These are phyloP conservation scores for Campylomormyrus tamandua DNA, from an alignment of 2,113 vertebrate species.

Conservation along the genomic window DNA sequence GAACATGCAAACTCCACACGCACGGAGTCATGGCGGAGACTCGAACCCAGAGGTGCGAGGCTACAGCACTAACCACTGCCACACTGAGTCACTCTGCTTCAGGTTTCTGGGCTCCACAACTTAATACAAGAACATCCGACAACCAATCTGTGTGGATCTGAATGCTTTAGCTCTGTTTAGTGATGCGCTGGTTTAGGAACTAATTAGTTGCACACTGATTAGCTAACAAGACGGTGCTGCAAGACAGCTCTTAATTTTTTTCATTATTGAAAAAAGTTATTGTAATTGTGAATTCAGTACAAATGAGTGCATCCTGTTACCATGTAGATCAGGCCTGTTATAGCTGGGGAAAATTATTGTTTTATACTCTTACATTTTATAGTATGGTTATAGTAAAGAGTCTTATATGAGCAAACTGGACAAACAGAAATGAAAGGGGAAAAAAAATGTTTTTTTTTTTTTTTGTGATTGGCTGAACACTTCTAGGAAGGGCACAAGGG, in stretches of 20 bases:
- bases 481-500: background rate
- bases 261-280: background rate
- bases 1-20: background rate
- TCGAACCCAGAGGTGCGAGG: background rate
- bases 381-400: background rate
- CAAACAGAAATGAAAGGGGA: background rate
- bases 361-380: background rate
- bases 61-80: background rate
- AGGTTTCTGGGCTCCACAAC: background rate
- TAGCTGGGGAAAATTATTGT: background rate
- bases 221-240: background rate
- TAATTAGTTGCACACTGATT: background rate
- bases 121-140: background rate
- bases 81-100: background rate
- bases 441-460: background rate
- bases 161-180: background rate
- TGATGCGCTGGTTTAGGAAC: background rate
- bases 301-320: background rate
- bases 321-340: background rate
- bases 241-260: background rate
- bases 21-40: background rate
- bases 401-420: background rate
- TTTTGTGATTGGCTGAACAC: background rate
- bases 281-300: background rate
- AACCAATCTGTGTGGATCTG: background rate